phyloP scores from a whole-genome alignment of 1,140 invertebrate species.

The Bombus impatiens region DNA sequence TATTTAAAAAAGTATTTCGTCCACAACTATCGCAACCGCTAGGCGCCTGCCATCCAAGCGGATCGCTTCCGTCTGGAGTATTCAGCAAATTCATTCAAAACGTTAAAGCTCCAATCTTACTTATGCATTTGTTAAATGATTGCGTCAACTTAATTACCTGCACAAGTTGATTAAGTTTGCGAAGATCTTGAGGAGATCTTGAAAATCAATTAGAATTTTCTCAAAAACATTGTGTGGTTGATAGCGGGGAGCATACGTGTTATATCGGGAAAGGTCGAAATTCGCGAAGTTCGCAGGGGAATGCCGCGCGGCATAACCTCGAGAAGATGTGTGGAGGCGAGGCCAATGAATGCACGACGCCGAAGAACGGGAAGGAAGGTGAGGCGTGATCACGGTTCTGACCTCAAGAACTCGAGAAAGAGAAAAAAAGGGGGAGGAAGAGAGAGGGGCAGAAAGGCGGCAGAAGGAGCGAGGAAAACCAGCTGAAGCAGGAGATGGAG shows the following conservation, averaged over 20 bases:
- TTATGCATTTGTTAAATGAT: neutral
- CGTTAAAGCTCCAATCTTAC: neutral
- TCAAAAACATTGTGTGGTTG: neutral
- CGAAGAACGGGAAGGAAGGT: conserved; percentile 67
- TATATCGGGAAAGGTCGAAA: conserved; percentile 41
- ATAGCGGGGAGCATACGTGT: neutral
- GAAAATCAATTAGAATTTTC: neutral
- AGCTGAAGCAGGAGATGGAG: conserved; percentile 29
- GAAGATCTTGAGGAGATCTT: neutral
- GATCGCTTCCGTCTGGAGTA: no score
- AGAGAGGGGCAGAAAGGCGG: neutral
- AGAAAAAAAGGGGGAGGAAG: neutral
- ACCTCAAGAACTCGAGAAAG: conserved; percentile 63
- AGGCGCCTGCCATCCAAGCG: no score
- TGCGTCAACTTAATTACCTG: neutral
- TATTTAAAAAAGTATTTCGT: no score
- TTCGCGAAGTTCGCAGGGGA: conserved; percentile 47
- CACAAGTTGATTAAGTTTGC: no score
- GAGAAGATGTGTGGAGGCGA: conserved; percentile 71
- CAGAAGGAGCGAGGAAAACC: conserved; percentile 27
- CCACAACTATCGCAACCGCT: no score
- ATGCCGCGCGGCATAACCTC: conserved; percentile 67
- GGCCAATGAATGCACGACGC: conserved; percentile 60
- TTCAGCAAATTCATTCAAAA: no score
- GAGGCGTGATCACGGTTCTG: conserved; percentile 66